Conservation (phyloP, 1,140 invertebrate genomes). For the Anastrepha ludens region DNA sequence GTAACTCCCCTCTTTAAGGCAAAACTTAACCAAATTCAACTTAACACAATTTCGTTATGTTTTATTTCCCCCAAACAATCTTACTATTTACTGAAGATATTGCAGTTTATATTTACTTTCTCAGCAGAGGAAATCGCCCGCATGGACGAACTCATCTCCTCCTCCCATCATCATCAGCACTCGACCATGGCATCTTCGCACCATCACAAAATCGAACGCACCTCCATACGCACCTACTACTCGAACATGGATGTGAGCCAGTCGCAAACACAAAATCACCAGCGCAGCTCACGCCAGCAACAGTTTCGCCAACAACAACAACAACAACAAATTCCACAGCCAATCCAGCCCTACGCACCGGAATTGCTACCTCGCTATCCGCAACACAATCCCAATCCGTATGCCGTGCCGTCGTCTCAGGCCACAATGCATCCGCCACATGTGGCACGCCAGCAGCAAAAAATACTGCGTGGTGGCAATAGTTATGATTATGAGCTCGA, state of each 20-base stretch:
- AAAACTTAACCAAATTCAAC: too few species aligned
- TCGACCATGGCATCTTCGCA: constrained; percentile 61
- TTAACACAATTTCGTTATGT: too few species aligned
- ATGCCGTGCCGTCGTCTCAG: constrained; percentile 5
- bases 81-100: too few species aligned
- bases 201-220: constrained; percentile 71
- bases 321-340: constrained; percentile 41
- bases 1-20: too few species aligned
- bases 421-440: not conserved
- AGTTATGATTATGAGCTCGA: constrained; percentile 61
- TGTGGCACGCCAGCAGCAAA: constrained; percentile 12
- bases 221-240: constrained; percentile 73
- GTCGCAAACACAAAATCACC: constrained; percentile 57
- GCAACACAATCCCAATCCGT: constrained; percentile 15
- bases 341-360: constrained; percentile 33
- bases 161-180: constrained; percentile 63
- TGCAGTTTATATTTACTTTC: not conserved
- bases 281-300: constrained; percentile 59
- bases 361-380: constrained; percentile 12
- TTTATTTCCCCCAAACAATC: too few species aligned
- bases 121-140: constrained; percentile 80
- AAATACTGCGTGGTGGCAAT: not conserved
- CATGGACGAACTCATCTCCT: constrained; percentile 74
- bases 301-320: constrained; percentile 60
- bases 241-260: constrained; percentile 72